Conservation (phyloP, 2,888 invertebrate genomes). For the Sthenelais limicola region DNA sequence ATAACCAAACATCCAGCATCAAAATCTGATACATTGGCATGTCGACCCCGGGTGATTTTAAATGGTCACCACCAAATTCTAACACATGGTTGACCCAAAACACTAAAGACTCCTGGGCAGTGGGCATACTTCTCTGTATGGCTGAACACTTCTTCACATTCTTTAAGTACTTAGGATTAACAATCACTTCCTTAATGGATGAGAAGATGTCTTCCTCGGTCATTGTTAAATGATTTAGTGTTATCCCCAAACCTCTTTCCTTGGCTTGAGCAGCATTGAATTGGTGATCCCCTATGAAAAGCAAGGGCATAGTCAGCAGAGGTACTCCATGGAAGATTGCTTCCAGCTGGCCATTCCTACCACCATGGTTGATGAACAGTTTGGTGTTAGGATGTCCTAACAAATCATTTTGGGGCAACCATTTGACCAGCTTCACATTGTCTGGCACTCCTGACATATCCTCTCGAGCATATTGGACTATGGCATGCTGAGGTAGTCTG, state of each 20-base stretch:
- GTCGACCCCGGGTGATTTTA: neutral
- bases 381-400: too few relatives aligned
- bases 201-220: neutral
- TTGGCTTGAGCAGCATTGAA: slow-evolving; percentile 13
- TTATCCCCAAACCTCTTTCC: neutral
- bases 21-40: slow-evolving; percentile 15
- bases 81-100: slow-evolving; percentile 19
- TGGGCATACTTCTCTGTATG: neutral
- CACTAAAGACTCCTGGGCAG: neutral
- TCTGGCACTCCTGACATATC: neutral
- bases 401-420: too few relatives aligned
- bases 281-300: slow-evolving; percentile 13
- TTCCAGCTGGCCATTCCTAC: slow-evolving; percentile 12
- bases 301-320: slow-evolving; percentile 16
- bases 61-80: slow-evolving; percentile 13
- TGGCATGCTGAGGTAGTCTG: neutral
- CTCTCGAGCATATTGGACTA: slow-evolving; percentile 10
- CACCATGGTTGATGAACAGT: slow-evolving; percentile 9
- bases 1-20: slow-evolving; percentile 3
- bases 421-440: slow-evolving; percentile 24
- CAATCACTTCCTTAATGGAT: neutral
- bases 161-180: neutral
- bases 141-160: slow-evolving; percentile 6
- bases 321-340: slow-evolving; percentile 24
- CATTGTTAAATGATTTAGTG: neutral